Percentiles rank a stretch among this genome's conserved stretches.
These are phyloP conservation scores for Anthoptus insignis DNA, from an alignment of 2,888 invertebrate genomes.

Conservation along the genomic window DNA sequence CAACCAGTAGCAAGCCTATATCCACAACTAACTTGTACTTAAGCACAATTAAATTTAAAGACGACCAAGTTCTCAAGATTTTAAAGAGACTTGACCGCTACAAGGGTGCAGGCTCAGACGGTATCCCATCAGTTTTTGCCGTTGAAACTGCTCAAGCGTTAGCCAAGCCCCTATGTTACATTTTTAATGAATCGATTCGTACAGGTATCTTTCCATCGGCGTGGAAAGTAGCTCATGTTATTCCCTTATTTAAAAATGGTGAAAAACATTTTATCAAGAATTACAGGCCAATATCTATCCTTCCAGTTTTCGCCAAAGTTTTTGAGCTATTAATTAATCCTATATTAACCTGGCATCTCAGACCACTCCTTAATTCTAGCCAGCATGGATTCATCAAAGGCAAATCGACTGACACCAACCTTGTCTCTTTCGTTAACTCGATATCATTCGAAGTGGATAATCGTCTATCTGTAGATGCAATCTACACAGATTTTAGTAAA, in stretches of 20 bases:
- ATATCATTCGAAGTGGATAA: not conserved
- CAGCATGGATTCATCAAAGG: constrained; percentile 34
- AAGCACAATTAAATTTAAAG: too few relatives aligned
- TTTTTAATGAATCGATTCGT: not conserved
- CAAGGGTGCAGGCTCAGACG: too few relatives aligned
- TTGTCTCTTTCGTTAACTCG: constrained; percentile 14
- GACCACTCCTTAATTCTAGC: not conserved
- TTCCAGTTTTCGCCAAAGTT: constrained; percentile 15
- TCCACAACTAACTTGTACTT: too few relatives aligned
- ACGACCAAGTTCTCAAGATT: too few relatives aligned
- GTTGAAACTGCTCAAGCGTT: too few relatives aligned
- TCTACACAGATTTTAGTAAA: constrained; percentile 31
- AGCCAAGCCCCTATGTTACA: not conserved
- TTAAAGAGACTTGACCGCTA: too few relatives aligned
- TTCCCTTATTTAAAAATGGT: constrained; percentile 22
- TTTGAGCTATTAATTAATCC: constrained; percentile 18
- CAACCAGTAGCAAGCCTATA: too few relatives aligned
- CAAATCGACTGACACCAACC: constrained; percentile 25
- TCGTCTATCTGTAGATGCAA: constrained; percentile 18
- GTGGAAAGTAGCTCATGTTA: constrained; percentile 16
- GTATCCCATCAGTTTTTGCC: not conserved
- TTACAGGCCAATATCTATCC: constrained; percentile 28
- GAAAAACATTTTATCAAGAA: constrained; percentile 8
- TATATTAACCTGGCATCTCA: constrained; percentile 8
- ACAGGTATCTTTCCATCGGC: constrained; percentile 9